These are phyloP conservation scores for Puffinus mauretanicus DNA, from an alignment of 2,113 vertebrate species.

Conservation along the genomic window DNA sequence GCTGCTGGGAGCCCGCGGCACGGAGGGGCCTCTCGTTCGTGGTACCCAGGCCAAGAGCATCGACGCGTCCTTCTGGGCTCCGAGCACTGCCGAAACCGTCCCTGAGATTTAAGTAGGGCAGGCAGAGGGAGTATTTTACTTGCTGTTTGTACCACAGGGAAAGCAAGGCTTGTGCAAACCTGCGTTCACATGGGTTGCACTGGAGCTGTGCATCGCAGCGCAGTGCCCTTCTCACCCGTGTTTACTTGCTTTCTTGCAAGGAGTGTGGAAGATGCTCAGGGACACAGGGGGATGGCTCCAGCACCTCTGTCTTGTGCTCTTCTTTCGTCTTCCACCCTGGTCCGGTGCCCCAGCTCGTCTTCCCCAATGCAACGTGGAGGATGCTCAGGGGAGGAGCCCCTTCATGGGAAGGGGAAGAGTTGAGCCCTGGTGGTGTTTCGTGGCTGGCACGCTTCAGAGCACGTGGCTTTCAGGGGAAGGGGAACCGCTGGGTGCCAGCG, in stretches of 20 bases:
- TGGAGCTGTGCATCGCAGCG: accelerated
- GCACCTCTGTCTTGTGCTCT: accelerated
- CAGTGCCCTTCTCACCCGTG: accelerated
- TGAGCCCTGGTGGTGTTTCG: background rate
- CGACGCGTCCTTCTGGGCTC: accelerated
- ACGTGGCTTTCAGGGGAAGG: background rate
- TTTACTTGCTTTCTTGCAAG: background rate
- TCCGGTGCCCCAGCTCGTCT: accelerated
- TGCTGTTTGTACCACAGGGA: accelerated
- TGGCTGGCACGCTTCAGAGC: background rate
- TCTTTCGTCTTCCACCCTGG: background rate
- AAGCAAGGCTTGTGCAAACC: background rate
- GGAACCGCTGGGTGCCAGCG: background rate
- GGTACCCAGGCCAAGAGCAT: background rate
- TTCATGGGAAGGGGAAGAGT: background rate
- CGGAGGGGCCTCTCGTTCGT: accelerated
- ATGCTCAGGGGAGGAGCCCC: background rate
- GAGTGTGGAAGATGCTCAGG: background rate
- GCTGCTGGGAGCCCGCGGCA: accelerated
- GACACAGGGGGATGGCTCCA: background rate
- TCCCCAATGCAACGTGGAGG: accelerated
- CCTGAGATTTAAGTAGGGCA: background rate
- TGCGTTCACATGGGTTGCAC: accelerated
- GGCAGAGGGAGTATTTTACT: background rate
- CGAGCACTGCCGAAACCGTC: accelerated